phyloP scores from a whole-genome alignment of 2,797 vertebrate species.

The Apogon talboti region DNA sequence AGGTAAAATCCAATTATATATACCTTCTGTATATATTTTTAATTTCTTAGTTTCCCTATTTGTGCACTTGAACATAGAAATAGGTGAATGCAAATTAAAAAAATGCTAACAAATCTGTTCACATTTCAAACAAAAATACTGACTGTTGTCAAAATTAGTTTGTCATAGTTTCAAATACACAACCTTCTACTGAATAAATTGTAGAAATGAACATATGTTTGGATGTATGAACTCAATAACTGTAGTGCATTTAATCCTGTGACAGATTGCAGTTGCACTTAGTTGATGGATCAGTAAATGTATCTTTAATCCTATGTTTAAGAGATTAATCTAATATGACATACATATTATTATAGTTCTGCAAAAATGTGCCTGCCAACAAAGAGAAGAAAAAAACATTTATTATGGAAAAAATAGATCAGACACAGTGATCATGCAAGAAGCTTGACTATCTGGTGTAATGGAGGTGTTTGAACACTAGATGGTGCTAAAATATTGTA shows the following conservation, averaged over 20 bases:
- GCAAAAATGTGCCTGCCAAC: not conserved
- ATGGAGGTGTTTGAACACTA: conserved; percentile 57
- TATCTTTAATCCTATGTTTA: conserved; percentile 31
- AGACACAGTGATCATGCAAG: not conserved
- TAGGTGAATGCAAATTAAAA: no score
- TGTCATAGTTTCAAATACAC: not conserved
- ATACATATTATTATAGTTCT: conserved; percentile 18
- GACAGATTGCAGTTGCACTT: conserved; percentile 31
- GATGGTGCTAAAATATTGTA: conserved; percentile 62
- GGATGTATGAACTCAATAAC: conserved; percentile 37
- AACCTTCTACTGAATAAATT: not conserved
- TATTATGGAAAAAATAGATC: not conserved
- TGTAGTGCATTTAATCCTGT: conserved; percentile 43
- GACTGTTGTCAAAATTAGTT: not conserved
- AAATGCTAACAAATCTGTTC: no score
- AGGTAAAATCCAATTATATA: no score
- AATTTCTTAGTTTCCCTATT: no score
- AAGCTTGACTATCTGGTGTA: conserved; percentile 19
- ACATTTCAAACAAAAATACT: not conserved
- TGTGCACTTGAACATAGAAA: no score
- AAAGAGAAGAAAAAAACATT: not conserved
- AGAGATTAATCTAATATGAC: not conserved
- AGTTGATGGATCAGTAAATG: conserved; percentile 10
- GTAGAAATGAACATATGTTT: conserved; percentile 39
- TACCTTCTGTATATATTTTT: no score